Conservation (phyloP, 2,888 invertebrate species). For the Temnothorax ravouxi region DNA sequence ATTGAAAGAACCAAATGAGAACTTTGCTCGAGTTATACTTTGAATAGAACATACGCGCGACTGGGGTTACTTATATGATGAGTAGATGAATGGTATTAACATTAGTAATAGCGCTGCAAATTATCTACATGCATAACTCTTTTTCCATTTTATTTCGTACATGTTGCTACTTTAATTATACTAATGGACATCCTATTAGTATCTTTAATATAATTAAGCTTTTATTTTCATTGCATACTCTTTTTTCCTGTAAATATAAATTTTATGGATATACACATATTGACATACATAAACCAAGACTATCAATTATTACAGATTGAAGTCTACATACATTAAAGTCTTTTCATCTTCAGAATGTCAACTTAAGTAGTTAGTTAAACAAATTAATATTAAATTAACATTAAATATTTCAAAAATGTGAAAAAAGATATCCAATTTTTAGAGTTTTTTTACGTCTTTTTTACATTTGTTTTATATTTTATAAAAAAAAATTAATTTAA, state of each 20-base stretch:
- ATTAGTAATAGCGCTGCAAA: slow-evolving; percentile 67
- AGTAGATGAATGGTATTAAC: slow-evolving; percentile 72
- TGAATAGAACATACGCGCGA: slow-evolving; percentile 50
- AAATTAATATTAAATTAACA: neutral
- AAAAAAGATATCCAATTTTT: neutral
- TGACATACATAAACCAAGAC: too few species aligned
- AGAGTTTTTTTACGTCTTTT: neutral
- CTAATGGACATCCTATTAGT: slow-evolving; percentile 64
- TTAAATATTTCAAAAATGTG: neutral
- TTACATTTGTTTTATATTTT: neutral
- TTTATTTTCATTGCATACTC: neutral
- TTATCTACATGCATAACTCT: slow-evolving; percentile 53
- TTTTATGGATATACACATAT: neutral
- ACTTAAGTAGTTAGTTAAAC: neutral
- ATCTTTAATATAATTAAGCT: slow-evolving; percentile 34
- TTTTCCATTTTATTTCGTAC: slow-evolving; percentile 62
- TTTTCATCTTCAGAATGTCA: neutral
- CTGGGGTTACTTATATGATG: slow-evolving; percentile 61
- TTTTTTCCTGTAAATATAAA: neutral
- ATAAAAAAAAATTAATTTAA: neutral
- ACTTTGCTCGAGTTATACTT: slow-evolving; percentile 52
- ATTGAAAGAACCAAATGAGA: neutral
- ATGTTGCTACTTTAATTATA: slow-evolving; percentile 66
- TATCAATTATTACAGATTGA: neutral
- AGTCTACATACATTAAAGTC: neutral